These are phyloP conservation scores for Micromesistius poutassou DNA, from an alignment of 2,797 vertebrate genomes.

Conservation along the genomic window DNA sequence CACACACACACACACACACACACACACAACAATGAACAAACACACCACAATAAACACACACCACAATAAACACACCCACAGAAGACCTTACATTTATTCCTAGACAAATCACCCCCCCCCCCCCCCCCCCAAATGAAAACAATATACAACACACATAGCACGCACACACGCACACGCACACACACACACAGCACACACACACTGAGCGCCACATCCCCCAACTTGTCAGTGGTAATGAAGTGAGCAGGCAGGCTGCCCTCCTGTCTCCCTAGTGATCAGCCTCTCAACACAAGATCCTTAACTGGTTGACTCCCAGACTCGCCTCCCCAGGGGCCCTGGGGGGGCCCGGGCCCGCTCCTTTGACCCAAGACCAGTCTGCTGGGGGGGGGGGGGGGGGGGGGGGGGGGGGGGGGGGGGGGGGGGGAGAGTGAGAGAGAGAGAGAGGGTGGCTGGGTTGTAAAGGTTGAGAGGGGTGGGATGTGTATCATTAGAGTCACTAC, in stretches of 20 bases:
- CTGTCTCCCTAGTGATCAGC: slow-evolving; percentile 45
- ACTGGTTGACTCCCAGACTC: slow-evolving; percentile 67
- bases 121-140: too few relatives aligned
- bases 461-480: slow-evolving; percentile 47
- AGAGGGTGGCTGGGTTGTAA: slow-evolving; percentile 2
- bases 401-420: slow-evolving; percentile 19
- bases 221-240: slow-evolving; percentile 85
- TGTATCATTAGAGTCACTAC: slow-evolving; percentile 74
- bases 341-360: too few relatives aligned
- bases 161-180: slow-evolving; percentile 13
- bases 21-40: too few relatives aligned
- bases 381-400: slow-evolving; percentile 23
- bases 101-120: too few relatives aligned
- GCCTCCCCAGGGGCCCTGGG: slow-evolving; percentile 15
- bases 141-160: background rate
- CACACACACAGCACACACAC: background rate
- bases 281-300: slow-evolving; percentile 80
- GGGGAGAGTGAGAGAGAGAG: too few relatives aligned
- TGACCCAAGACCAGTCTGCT: slow-evolving; percentile 75
- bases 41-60: background rate
- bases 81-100: too few relatives aligned
- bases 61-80: background rate
- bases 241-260: slow-evolving; percentile 64
- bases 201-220: slow-evolving; percentile 63
- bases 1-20: too few relatives aligned